phyloP scores from a whole-genome alignment of 2,888 invertebrate species.

The Lochmaea crataegi region DNA sequence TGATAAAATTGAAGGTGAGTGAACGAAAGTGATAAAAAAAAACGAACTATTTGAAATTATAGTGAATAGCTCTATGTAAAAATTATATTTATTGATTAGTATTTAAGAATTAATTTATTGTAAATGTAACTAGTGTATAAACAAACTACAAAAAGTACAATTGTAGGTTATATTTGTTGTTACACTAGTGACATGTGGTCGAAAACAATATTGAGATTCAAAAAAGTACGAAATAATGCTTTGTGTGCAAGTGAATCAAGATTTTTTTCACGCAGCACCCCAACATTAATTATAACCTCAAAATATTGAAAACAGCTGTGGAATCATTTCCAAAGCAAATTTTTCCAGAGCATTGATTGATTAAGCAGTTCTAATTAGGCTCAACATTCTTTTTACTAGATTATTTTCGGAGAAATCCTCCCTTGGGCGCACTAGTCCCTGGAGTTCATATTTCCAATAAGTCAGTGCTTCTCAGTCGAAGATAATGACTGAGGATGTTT shows the following conservation, averaged over 20 bases:
- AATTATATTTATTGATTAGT: constrained; percentile 26
- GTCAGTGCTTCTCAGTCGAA: too few species aligned
- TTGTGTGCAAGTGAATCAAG: not conserved
- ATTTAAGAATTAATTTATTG: constrained; percentile 7
- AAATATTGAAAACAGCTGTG: too few species aligned
- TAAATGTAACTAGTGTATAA: not conserved
- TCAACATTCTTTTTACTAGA: too few species aligned
- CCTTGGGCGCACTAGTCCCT: too few species aligned
- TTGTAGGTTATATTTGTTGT: not conserved
- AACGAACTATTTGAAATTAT: constrained; percentile 15
- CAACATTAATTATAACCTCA: too few species aligned
- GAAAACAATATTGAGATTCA: not conserved
- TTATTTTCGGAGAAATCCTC: too few species aligned
- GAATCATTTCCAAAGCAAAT: too few species aligned
- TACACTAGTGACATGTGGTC: not conserved
- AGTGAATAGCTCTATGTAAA: constrained; percentile 20
- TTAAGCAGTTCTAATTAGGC: too few species aligned
- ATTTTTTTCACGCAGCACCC: too few species aligned
- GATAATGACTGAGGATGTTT: too few species aligned
- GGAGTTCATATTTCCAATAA: too few species aligned
- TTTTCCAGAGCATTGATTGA: too few species aligned
- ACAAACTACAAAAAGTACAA: not conserved
- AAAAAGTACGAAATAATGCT: not conserved
- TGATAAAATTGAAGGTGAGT: constrained; percentile 24
- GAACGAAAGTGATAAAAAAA: constrained; percentile 30